Evolutionary conservation across 1,140 invertebrate genomes (phyloP), one percentile per base, ranked within the genome.

Genomic region (Zophobas atratus): DNA sequence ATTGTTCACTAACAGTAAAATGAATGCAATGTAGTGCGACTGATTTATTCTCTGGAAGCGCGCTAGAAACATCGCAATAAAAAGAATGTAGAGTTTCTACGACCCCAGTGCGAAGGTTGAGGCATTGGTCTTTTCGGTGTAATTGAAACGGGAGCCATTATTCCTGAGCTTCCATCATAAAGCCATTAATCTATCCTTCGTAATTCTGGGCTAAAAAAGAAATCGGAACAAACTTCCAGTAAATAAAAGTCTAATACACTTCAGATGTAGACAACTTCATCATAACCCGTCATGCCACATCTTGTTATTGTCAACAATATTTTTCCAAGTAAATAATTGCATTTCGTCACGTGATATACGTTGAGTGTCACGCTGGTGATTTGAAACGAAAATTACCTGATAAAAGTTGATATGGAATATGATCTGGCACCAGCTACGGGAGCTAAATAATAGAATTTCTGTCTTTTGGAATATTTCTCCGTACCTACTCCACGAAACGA

Each of bases 101-200:
- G 43, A 53, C 55, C 36, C 6, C 33, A 67, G 60, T 20, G 43
- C 38, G 36, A 57, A 60, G 49, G 8, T 73, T 55, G 36, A 56
- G 38, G 67, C 51, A 2, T 39, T 63, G 41, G 72, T 71, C 35
- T 75, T 78, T 75, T 55, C 38, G 41, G 20, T 20, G 73, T 78
- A 78, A 78, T 78, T 75, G 72, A 78, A 78, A 70, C 73, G 41
- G 77, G 71, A 78, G 71, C 77, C 77, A 78, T 78, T 78, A 78
- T 75, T 75, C 72, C 48, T 8, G 77, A 32, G 48, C 60, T 60
- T 53, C 71, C 67, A 78, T 78, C 77, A 78, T 78, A 78, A 78
- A 78, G 49, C 77, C 60, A 78, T 78, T 78, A 78, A 78, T 78
- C 77, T 78, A 72, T 78, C 70, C 60, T 49, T 41, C 49, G 67